Evolutionary conservation across 2,797 vertebrate species (phyloP).

Genomic region (Siniperca scherzeri): DNA sequence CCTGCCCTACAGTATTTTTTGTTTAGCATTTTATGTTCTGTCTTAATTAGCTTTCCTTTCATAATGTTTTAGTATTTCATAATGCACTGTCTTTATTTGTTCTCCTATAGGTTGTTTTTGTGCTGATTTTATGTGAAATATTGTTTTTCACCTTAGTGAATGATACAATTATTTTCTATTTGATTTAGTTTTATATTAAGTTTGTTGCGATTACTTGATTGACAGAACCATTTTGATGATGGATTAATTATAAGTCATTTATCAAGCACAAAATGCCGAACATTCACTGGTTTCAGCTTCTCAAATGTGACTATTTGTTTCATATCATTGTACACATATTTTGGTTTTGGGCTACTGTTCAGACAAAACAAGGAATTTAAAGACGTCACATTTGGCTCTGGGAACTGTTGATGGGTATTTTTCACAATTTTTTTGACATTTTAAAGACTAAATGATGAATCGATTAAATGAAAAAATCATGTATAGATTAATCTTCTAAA

Average conservation of each 20-base stretch:
- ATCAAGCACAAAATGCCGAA: constrained; percentile 6
- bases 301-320: background rate
- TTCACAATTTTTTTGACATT: background rate
- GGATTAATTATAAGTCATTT: background rate
- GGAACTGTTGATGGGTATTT: background rate
- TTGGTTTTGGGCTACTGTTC: background rate
- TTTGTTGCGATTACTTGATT: background rate
- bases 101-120: constrained; percentile 15
- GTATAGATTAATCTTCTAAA: background rate
- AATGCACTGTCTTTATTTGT: constrained; percentile 15
- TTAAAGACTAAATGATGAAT: constrained; percentile 10
- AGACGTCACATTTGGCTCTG: background rate
- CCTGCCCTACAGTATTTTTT: constrained; percentile 12
- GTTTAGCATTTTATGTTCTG: constrained; percentile 12
- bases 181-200: background rate
- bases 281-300: background rate
- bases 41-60: constrained; percentile 41
- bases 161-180: background rate
- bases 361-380: background rate
- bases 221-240: background rate
- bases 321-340: background rate
- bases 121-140: constrained; percentile 4
- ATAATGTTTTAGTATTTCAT: constrained; percentile 27
- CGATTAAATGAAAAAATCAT: background rate
- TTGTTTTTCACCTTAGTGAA: background rate